A percentile compares a stretch with the other conserved stretches of the same genome.
Conservation (phyloP, 2,113 vertebrate species). For the Platysternon megacephalum region DNA sequence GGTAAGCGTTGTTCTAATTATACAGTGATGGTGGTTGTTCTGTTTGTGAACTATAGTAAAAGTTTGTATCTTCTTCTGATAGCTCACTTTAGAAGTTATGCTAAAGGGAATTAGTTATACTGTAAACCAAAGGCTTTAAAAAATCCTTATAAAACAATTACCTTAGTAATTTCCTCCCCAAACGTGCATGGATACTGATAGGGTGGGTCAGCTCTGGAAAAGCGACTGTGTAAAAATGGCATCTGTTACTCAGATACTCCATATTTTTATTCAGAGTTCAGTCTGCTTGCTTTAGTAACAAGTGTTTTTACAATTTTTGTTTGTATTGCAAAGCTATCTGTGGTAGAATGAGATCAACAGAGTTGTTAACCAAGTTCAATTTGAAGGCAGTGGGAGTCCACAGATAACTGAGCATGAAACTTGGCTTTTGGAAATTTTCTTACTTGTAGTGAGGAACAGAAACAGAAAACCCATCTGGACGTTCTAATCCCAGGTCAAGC, state of each 20-base stretch:
- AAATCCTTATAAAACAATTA: neutral
- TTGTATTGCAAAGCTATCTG: neutral
- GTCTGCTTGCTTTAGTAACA: neutral
- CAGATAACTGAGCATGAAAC: neutral
- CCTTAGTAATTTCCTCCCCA: neutral
- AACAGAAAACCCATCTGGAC: neutral
- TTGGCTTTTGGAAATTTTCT: neutral
- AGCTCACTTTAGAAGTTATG: neutral
- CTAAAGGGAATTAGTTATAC: neutral
- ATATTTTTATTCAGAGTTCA: neutral
- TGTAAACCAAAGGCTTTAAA: neutral
- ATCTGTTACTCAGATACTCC: neutral
- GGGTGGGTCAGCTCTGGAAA: neutral
- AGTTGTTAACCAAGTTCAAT: neutral
- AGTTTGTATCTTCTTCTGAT: neutral
- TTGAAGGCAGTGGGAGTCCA: neutral
- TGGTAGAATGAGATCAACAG: neutral
- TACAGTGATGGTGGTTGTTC: neutral
- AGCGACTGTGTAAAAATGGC: neutral
- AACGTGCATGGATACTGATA: neutral
- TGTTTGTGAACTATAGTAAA: neutral
- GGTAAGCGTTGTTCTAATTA: constrained; percentile 70
- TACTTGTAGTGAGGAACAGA: neutral
- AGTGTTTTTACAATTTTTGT: neutral
- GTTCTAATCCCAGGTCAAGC: neutral